Conservation (phyloP, 2,113 vertebrate species). For the Apteryx owenii region DNA sequence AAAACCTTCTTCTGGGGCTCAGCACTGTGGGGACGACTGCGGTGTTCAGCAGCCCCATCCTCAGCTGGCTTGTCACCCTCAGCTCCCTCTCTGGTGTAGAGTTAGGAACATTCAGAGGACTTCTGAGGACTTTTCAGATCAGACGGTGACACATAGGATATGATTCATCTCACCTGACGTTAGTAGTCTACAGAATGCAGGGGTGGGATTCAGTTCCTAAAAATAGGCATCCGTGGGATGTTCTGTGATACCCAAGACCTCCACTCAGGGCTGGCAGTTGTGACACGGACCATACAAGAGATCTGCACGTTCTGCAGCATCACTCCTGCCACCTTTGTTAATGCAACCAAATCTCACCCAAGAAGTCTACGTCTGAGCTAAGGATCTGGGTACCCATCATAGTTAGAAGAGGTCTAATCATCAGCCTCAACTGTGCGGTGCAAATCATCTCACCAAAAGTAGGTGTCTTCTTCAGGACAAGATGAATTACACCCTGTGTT, state of each 20-base stretch:
- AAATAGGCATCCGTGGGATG: not conserved
- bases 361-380: not conserved
- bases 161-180: not conserved
- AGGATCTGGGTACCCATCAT: not conserved
- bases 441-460: not conserved
- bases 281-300: not conserved
- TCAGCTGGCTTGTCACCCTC: not conserved
- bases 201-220: not conserved
- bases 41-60: not conserved
- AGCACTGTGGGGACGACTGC: not conserved
- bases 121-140: not conserved
- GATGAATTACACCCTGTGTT: not conserved
- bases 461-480: not conserved
- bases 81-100: not conserved
- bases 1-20: not conserved
- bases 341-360: not conserved
- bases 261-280: not conserved
- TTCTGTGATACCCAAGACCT: not conserved
- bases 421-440: not conserved
- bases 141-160: not conserved
- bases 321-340: not conserved
- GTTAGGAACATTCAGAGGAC: not conserved
- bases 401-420: not conserved
- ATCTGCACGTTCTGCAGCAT: not conserved
- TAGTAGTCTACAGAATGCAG: not conserved